Conservation (phyloP, 2,113 vertebrate species). For the Stomatorhinus ivindoensis region DNA sequence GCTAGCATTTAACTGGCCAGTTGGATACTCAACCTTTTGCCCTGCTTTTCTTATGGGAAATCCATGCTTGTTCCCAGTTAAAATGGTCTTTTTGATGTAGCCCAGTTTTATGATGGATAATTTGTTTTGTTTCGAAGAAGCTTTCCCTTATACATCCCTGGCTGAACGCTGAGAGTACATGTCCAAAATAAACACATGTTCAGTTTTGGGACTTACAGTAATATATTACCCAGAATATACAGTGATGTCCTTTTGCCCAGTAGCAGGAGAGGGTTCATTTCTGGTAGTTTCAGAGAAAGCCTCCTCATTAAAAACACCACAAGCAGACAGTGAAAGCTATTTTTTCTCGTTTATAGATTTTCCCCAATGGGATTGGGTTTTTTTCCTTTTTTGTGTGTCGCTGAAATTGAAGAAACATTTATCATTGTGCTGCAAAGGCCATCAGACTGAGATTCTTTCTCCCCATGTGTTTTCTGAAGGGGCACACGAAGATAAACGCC, state of each 20-base stretch:
- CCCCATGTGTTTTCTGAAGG: constrained; percentile 50
- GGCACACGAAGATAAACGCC: constrained; percentile 87
- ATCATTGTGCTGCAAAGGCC: background rate
- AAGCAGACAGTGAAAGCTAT: background rate
- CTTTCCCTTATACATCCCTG: background rate
- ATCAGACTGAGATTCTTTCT: background rate
- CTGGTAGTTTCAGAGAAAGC: background rate
- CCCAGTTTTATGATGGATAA: background rate
- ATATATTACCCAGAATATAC: background rate
- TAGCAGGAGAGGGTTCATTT: background rate
- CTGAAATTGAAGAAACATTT: background rate
- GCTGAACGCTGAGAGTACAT: background rate
- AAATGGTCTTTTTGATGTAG: background rate
- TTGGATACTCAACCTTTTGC: background rate
- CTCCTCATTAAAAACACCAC: background rate
- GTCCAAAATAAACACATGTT: background rate
- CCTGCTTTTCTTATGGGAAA: background rate
- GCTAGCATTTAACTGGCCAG: background rate
- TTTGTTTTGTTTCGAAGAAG: background rate
- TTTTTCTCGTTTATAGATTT: background rate
- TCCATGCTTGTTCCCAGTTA: background rate
- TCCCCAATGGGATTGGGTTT: background rate
- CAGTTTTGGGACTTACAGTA: background rate
- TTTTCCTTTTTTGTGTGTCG: background rate
- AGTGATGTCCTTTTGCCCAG: background rate